Evolutionary conservation across 2,888 invertebrate species (phyloP), one percentile per base, ranked within the genome.

Genomic region (Aproaerema taeniolella): DNA sequence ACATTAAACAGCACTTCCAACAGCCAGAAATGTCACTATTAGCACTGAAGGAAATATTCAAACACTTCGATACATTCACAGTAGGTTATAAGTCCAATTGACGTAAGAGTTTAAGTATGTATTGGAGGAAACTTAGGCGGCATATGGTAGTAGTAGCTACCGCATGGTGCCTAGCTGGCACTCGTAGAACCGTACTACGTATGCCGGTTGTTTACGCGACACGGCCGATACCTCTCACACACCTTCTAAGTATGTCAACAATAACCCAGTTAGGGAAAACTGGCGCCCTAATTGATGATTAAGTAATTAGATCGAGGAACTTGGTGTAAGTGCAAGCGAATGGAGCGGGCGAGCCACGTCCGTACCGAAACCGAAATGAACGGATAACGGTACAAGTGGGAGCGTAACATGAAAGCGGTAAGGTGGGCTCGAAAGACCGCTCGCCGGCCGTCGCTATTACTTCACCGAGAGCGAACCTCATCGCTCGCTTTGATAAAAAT

Each of bases 81-180:
- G 36, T 17, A 39, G 44, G 33, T 39, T 46, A 45, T 26, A 14
- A 39, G 46, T 53, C 43, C 38, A 43, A 43, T 47, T 46, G 38
- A 42, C 46, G 41, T 46, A 53, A 46, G 24, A 50, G 33, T 28
- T 26, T 17, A 47, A 49, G 45, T 50, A 35, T 50, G 41, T 49
- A 65, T 53, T 39, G 42, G 41, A 49, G 41, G 52, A 53, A 62
- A 61, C 54, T 66, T 55, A 66, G 52, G 50, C 48, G 62, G 70
- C 85, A 85, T 85, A 85, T 82, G 85, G 81, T 42, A 61, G 55
- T 61, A 50, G 53, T 52, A 61, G 52, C 67, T 61, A 80, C 82
- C 85, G 76, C 85, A 85, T 85, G 85, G 82, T 83, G 85, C 85
- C 76, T 76, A 64, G 82, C 64, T 85, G 85, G 85, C 85, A 86